Evolutionary conservation across 2,113 vertebrate species (phyloP), one percentile per base, ranked within the genome.

Genomic region (Stigmatopora nigra): DNA sequence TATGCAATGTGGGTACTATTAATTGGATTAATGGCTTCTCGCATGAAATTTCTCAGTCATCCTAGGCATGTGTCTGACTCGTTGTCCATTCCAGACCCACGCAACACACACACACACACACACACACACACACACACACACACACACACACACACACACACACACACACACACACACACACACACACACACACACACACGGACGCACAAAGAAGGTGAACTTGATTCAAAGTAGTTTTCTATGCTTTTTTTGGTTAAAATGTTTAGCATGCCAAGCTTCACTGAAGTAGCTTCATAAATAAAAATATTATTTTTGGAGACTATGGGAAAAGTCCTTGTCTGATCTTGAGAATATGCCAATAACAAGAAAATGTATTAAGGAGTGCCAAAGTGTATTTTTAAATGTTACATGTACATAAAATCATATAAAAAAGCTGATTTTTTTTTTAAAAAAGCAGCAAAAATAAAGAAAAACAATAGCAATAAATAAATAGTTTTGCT

Each of bases 31-130:
- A 76, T 52, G 7, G 55, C 63, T 45, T 73, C 71, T 69, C 55
- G 64, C 8, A 76, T 72, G 73, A 78, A 72, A 74, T 66, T 73
- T 63, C 70, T 68, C 67, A 78, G 69, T 41, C 73, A 82, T 83
- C 68, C 41, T 17, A 80, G 56, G 78, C 74, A 81, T 80, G 75
- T 31, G 60, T 68, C 67, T 72, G 69, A 66, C 64, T 67, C 69
- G 75, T 63, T 70, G 51, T 78, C 62, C 64, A 20, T 67, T 58
- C 20, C 61, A 74, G 75, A 55, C 67, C 75, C 57, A 47, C 59
- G 62, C 71, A 81, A 63, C 76, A 65, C 45, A 59, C 44, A 73
- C 47, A 31, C 70, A 51, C 51, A 16, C 65, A 56, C 20, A 22
- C 38, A 52, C 62, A 69, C 41, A 17, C 55, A 49, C 52, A 20